Conservation (phyloP, 2,888 invertebrate genomes). For the Flexamia atlantica region DNA sequence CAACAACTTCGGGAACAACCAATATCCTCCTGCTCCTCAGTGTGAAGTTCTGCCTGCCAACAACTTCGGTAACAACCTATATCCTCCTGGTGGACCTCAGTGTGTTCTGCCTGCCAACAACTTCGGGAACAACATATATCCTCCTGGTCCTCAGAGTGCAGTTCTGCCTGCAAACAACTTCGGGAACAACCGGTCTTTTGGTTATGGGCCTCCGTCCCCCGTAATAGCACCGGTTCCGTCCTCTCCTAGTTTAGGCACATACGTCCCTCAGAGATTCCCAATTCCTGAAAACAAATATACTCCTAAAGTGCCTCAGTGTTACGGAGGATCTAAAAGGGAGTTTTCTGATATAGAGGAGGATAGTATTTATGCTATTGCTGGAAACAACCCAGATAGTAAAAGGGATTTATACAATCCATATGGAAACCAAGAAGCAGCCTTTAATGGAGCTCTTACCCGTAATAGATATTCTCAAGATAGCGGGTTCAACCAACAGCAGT, state of each 20-base stretch:
- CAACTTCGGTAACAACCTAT: neutral
- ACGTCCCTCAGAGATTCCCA: neutral
- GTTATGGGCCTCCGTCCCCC: neutral
- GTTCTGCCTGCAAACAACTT: too few relatives aligned
- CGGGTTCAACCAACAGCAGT: neutral
- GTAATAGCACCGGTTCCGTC: too few relatives aligned
- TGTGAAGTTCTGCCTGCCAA: neutral
- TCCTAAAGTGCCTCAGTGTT: neutral
- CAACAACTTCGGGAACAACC: neutral
- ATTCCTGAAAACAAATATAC: neutral
- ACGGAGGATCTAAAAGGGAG: neutral
- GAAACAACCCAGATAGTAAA: neutral
- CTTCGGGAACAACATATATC: too few relatives aligned
- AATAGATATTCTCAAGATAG: neutral
- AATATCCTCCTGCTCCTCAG: too few relatives aligned
- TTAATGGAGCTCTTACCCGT: neutral
- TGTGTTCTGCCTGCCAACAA: neutral
- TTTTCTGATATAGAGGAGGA: constrained; percentile 4
- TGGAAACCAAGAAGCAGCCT: neutral
- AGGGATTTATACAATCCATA: neutral
- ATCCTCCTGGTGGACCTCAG: too few relatives aligned
- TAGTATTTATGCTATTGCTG: neutral
- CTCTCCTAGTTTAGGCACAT: neutral
- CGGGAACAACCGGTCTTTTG: neutral
- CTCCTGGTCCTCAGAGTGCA: too few relatives aligned